Evolutionary conservation across 2,113 vertebrate genomes (phyloP).

Genomic region (mouse (Mus musculus)): GRCm39 chr3:120977501-120978000

Average conservation of each 20-base stretch:
- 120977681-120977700: neutral
- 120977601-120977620: neutral
- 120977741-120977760: neutral
- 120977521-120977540: neutral
- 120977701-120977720: neutral
- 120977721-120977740: neutral
- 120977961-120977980: neutral
- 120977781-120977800: neutral
- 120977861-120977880: neutral
- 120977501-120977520: neutral
- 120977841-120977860: neutral
- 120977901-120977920: neutral
- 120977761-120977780: neutral
- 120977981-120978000: neutral
- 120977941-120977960: neutral
- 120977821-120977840: neutral
- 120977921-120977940: constrained; percentile 4
- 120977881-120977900: neutral
- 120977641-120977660: neutral
- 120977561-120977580: neutral
- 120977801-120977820: neutral
- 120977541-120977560: neutral
- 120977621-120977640: neutral
- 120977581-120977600: neutral
- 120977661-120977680: neutral